These are phyloP conservation scores for Exocentrus adspersus DNA, from an alignment of 2,888 invertebrate genomes.

Conservation along the genomic window DNA sequence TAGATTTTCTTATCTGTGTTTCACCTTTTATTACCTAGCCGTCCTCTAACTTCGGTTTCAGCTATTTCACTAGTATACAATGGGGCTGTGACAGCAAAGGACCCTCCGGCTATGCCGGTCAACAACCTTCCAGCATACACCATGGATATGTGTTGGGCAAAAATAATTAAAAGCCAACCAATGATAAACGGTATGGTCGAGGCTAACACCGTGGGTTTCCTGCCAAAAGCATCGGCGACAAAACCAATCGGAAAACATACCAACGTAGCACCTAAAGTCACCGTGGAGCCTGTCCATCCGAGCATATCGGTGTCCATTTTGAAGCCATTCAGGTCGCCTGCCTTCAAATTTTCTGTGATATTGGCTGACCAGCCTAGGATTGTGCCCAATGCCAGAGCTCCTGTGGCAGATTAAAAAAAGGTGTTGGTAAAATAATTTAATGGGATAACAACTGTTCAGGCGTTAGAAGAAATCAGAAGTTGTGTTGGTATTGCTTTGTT, in stretches of 20 bases:
- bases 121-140: constrained; percentile 74
- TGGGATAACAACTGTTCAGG: no score
- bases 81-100: constrained; percentile 84
- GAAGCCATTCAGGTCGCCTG: constrained; percentile 61
- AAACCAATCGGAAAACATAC: constrained; percentile 78
- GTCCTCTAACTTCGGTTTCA: constrained; percentile 83
- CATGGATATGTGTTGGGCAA: constrained; percentile 71
- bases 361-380: constrained; percentile 83
- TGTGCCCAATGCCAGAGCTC: constrained; percentile 80
- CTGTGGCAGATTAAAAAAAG: constrained; percentile 56
- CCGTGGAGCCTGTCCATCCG: constrained; percentile 77
- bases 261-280: constrained; percentile 77
- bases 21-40: constrained; percentile 68
- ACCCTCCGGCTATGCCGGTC: constrained; percentile 78
- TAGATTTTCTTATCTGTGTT: not conserved
- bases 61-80: constrained; percentile 89
- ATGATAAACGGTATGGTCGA: constrained; percentile 74
- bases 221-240: constrained; percentile 67
- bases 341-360: constrained; percentile 66
- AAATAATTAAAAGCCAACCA: constrained; percentile 79
- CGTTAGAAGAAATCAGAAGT: no score
- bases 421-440: no score
- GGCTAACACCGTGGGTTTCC: constrained; percentile 74
- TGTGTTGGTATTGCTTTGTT: no score
- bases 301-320: constrained; percentile 61